Percentiles rank a stretch among this genome's conserved stretches.
Evolutionary conservation across 2,888 invertebrate genomes (phyloP).

Genomic region (Embidobia sp.): DNA sequence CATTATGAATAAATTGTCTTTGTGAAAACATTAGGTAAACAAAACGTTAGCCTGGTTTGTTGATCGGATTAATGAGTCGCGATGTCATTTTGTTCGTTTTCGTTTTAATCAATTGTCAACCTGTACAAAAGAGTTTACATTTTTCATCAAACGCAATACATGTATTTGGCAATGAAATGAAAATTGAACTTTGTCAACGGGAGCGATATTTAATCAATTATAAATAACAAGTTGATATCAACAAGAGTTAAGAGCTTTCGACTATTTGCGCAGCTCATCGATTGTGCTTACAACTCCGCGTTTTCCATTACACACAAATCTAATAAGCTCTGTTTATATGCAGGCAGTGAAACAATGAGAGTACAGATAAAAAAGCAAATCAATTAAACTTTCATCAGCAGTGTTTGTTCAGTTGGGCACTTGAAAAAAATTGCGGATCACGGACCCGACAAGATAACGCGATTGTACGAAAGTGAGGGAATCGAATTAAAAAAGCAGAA

Average conservation of each 20-base stretch:
- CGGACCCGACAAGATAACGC: slow-evolving; percentile 60
- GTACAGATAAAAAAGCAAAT: slow-evolving; percentile 56
- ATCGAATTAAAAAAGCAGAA: slow-evolving; percentile 68
- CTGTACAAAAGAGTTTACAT: neutral
- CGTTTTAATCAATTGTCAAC: neutral
- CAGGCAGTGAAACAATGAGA: slow-evolving; percentile 46
- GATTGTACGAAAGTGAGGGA: slow-evolving; percentile 64
- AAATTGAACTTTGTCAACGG: slow-evolving; percentile 7
- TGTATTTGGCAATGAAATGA: slow-evolving; percentile 22
- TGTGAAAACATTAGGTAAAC: neutral
- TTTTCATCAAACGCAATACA: neutral
- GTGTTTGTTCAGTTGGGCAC: slow-evolving; percentile 57
- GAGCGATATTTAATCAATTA: slow-evolving; percentile 29
- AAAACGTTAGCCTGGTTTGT: too few species aligned
- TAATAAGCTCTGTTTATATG: slow-evolving; percentile 59
- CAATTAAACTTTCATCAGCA: slow-evolving; percentile 62
- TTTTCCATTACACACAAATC: slow-evolving; percentile 40
- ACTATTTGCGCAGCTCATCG: slow-evolving; percentile 27
- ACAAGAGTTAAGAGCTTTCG: slow-evolving; percentile 40
- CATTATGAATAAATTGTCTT: slow-evolving; percentile 18
- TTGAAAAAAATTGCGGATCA: slow-evolving; percentile 61
- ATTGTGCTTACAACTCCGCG: slow-evolving; percentile 24
- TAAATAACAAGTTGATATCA: slow-evolving; percentile 34
- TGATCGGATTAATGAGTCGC: slow-evolving; percentile 1
- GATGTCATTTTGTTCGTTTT: neutral